Evolutionary conservation across 2,113 vertebrate genomes (phyloP).

Genomic region (Campylomormyrus tamandua): DNA sequence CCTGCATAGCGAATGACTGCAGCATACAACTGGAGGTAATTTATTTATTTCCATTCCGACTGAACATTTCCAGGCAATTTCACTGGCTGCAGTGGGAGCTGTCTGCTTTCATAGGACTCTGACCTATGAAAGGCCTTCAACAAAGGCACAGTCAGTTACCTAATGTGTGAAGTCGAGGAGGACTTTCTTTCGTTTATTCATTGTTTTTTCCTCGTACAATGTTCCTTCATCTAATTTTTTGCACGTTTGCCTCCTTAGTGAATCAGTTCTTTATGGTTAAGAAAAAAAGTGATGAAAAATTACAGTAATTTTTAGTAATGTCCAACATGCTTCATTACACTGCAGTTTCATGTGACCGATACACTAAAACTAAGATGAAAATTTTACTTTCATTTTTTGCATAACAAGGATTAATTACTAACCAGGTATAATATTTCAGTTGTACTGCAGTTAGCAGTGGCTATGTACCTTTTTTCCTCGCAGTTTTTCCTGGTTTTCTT

Average conservation of each 20-base stretch:
- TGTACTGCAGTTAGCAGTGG: not conserved
- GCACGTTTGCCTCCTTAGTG: not conserved
- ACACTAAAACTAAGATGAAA: not conserved
- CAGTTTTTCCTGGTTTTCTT: slow-evolving; percentile 56
- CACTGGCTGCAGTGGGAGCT: slow-evolving; percentile 56
- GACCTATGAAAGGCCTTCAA: slow-evolving; percentile 73
- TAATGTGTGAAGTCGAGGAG: slow-evolving; percentile 54
- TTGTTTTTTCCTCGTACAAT: not conserved
- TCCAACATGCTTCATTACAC: not conserved
- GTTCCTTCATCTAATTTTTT: not conserved
- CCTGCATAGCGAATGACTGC: slow-evolving; percentile 16
- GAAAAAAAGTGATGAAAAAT: not conserved
- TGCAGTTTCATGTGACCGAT: not conserved
- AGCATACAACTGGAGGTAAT: not conserved
- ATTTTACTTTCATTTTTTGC: not conserved
- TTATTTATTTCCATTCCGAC: not conserved
- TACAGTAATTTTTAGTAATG: not conserved
- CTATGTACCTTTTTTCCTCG: slow-evolving; percentile 59
- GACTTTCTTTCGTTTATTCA: not conserved
- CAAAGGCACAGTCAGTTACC: slow-evolving; percentile 73
- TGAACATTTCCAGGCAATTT: slow-evolving; percentile 63
- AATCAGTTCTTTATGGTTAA: not conserved
- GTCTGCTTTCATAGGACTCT: slow-evolving; percentile 68
- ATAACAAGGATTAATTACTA: not conserved
- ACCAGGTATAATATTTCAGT: not conserved